Conservation (phyloP, 2,888 invertebrate genomes). For the Parapristionchus giblindavisi region DNA sequence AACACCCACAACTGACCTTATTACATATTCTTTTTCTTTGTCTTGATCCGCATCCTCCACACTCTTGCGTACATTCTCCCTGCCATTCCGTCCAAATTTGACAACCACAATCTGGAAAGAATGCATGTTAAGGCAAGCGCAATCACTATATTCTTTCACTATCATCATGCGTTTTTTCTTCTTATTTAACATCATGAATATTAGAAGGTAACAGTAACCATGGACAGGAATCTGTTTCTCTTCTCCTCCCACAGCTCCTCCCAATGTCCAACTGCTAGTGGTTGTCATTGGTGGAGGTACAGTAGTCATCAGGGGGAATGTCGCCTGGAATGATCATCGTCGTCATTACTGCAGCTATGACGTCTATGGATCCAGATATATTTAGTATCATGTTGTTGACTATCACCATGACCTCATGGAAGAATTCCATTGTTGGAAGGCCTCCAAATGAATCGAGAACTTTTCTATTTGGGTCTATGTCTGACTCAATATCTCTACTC, state of each 20-base stretch:
- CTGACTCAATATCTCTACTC: too few relatives aligned
- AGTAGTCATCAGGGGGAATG: background rate
- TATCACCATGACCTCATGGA: too few relatives aligned
- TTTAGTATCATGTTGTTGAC: too few relatives aligned
- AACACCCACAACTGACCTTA: slow-evolving; percentile 37
- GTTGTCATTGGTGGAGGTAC: slow-evolving; percentile 30
- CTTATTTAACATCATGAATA: background rate
- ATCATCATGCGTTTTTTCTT: background rate
- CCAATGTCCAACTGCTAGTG: background rate
- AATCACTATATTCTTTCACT: background rate
- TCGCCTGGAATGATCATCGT: background rate
- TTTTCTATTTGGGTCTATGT: too few relatives aligned
- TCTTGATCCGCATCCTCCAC: slow-evolving; percentile 67
- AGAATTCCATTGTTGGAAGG: too few relatives aligned
- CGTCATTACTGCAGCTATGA: too few relatives aligned
- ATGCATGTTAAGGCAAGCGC: too few relatives aligned
- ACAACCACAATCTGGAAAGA: slow-evolving; percentile 61
- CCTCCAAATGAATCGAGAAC: too few relatives aligned
- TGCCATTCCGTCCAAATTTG: slow-evolving; percentile 64
- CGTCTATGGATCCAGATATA: too few relatives aligned
- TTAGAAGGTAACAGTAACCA: background rate
- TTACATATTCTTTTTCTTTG: slow-evolving; percentile 56
- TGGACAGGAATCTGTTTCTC: slow-evolving; percentile 27
- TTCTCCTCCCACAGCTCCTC: background rate
- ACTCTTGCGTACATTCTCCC: slow-evolving; percentile 62